Evolutionary conservation across 2,888 invertebrate genomes (phyloP).

Genomic region (Calephelis perditalis): DNA sequence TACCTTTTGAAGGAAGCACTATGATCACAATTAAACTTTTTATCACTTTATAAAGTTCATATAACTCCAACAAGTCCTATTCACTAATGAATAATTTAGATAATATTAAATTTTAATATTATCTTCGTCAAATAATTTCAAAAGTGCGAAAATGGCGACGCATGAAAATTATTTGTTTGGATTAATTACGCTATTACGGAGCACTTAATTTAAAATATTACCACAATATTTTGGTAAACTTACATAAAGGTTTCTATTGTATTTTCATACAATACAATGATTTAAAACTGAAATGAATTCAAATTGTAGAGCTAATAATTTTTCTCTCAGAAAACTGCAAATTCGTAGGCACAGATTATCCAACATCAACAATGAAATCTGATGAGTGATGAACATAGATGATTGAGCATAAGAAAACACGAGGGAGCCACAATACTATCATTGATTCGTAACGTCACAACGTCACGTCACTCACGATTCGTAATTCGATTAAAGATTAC

Average conservation of each 20-base stretch:
- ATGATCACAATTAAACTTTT: constrained; percentile 2
- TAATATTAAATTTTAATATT: constrained; percentile 1
- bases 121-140: constrained; percentile 24
- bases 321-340: constrained; percentile 11
- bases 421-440: too few species aligned
- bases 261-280: constrained; percentile 1
- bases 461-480: background rate
- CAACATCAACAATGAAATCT: constrained; percentile 8
- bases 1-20: constrained; percentile 8
- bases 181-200: background rate
- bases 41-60: constrained; percentile 3
- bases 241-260: background rate
- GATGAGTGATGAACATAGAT: background rate
- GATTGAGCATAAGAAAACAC: constrained; percentile 3
- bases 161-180: constrained; percentile 29
- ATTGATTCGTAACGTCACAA: too few species aligned
- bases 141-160: constrained; percentile 49
- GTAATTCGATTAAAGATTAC: too few species aligned
- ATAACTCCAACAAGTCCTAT: background rate
- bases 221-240: constrained; percentile 6
- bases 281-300: too few species aligned
- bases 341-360: constrained; percentile 11
- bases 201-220: background rate
- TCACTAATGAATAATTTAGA: background rate
- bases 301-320: background rate